A percentile compares a stretch with the other conserved stretches of the same genome.
phyloP scores from a whole-genome alignment of 2,888 invertebrate species.

The Rugalucina vietnamica region DNA sequence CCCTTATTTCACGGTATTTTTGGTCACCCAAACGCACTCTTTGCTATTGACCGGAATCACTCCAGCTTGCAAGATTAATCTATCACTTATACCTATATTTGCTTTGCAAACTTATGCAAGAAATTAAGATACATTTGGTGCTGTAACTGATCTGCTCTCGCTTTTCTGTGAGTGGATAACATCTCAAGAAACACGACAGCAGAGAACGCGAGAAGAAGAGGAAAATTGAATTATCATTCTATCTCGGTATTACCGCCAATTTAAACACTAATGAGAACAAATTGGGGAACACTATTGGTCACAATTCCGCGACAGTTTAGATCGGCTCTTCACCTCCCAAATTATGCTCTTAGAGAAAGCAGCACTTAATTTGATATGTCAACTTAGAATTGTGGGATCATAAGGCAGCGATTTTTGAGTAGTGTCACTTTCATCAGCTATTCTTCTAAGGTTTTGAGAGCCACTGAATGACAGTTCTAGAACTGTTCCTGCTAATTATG shows the following conservation, averaged over 20 bases:
- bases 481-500: too few species aligned
- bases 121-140: too few species aligned
- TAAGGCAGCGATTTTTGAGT: slow-evolving; percentile 22
- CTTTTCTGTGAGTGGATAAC: too few species aligned
- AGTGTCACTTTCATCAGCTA: not conserved
- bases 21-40: too few species aligned
- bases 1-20: too few species aligned
- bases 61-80: too few species aligned
- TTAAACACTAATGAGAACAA: slow-evolving; percentile 65
- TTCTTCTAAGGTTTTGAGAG: not conserved
- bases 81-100: too few species aligned
- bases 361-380: slow-evolving; percentile 64
- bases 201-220: slow-evolving; percentile 19
- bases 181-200: too few species aligned
- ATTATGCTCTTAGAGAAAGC: slow-evolving; percentile 61
- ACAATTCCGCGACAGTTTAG: slow-evolving; percentile 32
- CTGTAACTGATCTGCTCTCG: too few species aligned
- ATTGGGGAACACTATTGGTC: slow-evolving; percentile 55
- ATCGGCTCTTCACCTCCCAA: slow-evolving; percentile 52
- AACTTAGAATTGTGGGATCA: slow-evolving; percentile 48
- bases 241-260: slow-evolving; percentile 60
- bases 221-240: slow-evolving; percentile 60
- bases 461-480: not conserved
- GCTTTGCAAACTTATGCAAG: too few species aligned
- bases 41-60: too few species aligned